phyloP scores from a whole-genome alignment of 1,140 invertebrate species.

The Vollenhovia emeryi region DNA sequence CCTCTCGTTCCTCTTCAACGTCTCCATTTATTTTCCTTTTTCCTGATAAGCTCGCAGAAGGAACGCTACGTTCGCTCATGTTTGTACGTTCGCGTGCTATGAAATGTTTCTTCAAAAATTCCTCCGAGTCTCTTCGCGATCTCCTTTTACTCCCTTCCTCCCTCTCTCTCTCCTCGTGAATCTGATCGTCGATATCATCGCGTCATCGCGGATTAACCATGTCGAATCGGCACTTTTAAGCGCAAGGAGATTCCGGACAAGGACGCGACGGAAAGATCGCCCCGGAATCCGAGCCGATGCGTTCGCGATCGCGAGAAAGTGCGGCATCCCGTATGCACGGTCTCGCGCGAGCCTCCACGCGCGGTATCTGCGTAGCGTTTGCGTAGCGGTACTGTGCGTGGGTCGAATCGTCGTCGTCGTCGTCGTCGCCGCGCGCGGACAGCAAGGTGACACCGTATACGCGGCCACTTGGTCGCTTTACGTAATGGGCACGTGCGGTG shows the following conservation, averaged over 20 bases:
- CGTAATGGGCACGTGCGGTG: conserved; percentile 62
- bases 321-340: neutral
- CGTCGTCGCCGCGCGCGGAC: conserved; percentile 36
- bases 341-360: neutral
- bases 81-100: neutral
- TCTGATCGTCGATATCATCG: neutral
- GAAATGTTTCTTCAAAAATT: neutral
- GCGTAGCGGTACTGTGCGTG: conserved; percentile 78
- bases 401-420: conserved; percentile 64
- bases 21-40: neutral
- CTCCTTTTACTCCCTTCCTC: neutral
- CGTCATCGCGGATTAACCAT: too few relatives aligned
- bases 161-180: neutral
- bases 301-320: conserved; percentile 2
- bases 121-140: neutral
- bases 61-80: neutral
- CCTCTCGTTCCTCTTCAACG: too few relatives aligned
- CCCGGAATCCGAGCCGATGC: neutral
- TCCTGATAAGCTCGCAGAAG: neutral
- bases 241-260: neutral
- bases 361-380: conserved; percentile 68
- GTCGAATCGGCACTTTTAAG: too few relatives aligned
- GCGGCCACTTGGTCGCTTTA: conserved; percentile 67
- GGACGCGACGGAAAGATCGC: neutral
- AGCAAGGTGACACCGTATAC: conserved; percentile 76